phyloP scores from a whole-genome alignment of 2,113 vertebrate species.

The Sapajus apella region DNA sequence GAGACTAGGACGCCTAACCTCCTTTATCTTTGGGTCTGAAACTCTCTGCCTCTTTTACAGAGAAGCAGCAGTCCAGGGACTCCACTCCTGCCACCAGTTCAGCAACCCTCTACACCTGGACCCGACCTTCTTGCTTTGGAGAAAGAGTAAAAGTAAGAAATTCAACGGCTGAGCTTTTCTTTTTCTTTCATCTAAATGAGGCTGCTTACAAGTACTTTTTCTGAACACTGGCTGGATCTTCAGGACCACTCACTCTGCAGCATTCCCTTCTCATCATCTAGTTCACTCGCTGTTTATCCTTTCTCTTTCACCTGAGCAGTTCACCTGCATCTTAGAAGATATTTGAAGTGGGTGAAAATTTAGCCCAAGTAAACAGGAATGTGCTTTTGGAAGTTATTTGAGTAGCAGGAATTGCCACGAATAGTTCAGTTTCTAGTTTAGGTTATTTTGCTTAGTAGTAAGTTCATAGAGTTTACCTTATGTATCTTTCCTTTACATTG shows the following conservation, averaged over 20 bases:
- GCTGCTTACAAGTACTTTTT: neutral
- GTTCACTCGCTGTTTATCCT: neutral
- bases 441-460: neutral
- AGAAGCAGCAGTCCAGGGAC: neutral
- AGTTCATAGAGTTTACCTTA: neutral
- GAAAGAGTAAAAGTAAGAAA: conserved; percentile 91
- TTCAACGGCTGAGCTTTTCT: neutral
- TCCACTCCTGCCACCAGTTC: neutral
- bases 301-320: neutral
- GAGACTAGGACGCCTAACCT: rapidly evolving
- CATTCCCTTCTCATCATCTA: no score
- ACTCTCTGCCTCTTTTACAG: conserved; percentile 53
- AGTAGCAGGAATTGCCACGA: neutral
- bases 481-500: neutral
- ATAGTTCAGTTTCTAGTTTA: neutral
- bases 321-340: neutral
- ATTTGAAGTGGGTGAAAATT: neutral
- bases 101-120: neutral
- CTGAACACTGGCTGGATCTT: neutral
- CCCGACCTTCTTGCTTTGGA: conserved; percentile 87
- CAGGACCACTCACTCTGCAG: neutral
- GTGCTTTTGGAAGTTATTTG: neutral
- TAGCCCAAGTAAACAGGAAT: neutral
- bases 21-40: neutral
- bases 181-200: neutral